Conservation (phyloP, 2,888 invertebrate species). For the Himalopsyche anomala region DNA sequence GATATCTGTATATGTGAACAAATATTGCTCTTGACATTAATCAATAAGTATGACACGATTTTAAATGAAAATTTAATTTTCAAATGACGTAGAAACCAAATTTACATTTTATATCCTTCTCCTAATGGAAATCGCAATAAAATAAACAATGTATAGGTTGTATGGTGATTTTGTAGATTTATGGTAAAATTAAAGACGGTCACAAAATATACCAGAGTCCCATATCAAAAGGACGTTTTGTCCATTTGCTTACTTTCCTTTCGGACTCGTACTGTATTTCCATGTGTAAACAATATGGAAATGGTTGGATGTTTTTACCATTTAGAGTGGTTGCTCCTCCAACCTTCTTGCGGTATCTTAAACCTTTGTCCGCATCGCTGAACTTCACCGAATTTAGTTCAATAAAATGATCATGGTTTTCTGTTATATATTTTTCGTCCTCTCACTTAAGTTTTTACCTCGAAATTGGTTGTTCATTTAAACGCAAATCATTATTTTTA, state of each 20-base stretch:
- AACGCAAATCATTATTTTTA: no score
- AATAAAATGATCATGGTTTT: not conserved
- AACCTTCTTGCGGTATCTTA: constrained; percentile 33
- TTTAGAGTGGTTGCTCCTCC: constrained; percentile 58
- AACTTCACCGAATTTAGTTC: not conserved
- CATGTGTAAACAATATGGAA: constrained; percentile 64
- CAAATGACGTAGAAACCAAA: no score
- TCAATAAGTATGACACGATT: no score
- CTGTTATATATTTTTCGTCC: no score
- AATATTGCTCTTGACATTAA: no score
- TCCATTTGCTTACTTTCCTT: constrained; percentile 29
- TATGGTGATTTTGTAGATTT: constrained; percentile 42
- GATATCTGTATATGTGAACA: no score
- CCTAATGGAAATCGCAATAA: not conserved
- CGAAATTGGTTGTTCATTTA: no score
- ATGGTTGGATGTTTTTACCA: constrained; percentile 60
- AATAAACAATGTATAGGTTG: not conserved
- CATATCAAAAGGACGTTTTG: constrained; percentile 20
- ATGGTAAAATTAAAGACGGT: constrained; percentile 32
- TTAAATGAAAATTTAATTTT: no score
- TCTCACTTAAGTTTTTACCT: no score
- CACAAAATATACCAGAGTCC: not conserved
- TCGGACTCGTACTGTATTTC: constrained; percentile 47
- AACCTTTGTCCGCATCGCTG: constrained; percentile 22
- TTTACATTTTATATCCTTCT: not conserved